phyloP scores from a whole-genome alignment of 2,888 invertebrate genomes.

The Trisateles emortualis region DNA sequence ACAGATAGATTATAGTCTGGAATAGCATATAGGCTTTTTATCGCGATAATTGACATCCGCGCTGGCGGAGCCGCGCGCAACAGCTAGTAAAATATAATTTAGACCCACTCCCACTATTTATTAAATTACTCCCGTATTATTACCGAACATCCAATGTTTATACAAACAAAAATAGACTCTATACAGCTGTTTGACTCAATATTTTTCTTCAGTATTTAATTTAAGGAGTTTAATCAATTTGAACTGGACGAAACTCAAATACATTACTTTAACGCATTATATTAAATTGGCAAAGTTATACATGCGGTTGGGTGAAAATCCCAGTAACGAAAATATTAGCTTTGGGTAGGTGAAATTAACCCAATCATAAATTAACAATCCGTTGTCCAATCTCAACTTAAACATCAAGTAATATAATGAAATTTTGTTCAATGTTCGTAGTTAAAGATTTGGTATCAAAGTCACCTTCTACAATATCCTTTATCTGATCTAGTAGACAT shows the following conservation, averaged over 20 bases:
- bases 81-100: background rate
- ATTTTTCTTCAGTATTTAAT: constrained; percentile 6
- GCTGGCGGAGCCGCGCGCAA: too few species aligned
- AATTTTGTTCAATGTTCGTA: constrained; percentile 3
- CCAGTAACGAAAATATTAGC: constrained; percentile 68
- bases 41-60: too few species aligned
- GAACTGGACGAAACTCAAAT: constrained; percentile 18
- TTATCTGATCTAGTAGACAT: background rate
- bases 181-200: background rate
- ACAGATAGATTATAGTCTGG: too few species aligned
- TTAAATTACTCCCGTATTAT: background rate
- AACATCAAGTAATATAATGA: constrained; percentile 49
- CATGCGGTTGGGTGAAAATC: constrained; percentile 60
- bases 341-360: constrained; percentile 66
- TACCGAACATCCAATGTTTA: background rate
- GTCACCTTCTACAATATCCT: background rate
- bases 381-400: constrained; percentile 59
- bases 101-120: background rate
- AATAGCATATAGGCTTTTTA: too few species aligned
- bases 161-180: background rate
- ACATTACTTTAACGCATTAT: constrained; percentile 52
- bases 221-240: constrained; percentile 11
- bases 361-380: constrained; percentile 75
- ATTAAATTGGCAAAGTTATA: constrained; percentile 65
- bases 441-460: background rate